These are phyloP conservation scores for Euclidia mi DNA, from an alignment of 2,888 invertebrate genomes.

Conservation along the genomic window DNA sequence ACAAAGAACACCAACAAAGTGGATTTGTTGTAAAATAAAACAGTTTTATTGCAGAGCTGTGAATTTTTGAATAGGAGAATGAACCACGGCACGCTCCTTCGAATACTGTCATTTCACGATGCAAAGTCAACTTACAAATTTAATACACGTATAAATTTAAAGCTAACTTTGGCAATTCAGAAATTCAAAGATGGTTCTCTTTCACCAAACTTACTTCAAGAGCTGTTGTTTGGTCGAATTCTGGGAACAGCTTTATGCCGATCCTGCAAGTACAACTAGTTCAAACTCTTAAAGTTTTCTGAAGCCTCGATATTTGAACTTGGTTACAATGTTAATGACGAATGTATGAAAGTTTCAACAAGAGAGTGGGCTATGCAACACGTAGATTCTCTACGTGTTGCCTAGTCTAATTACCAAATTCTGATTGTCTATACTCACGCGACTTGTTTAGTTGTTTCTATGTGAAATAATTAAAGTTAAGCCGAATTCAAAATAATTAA, in stretches of 20 bases:
- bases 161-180: not conserved
- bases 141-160: slow-evolving; percentile 6
- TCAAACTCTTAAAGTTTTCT: slow-evolving; percentile 24
- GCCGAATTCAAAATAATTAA: too few species aligned
- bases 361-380: too few species aligned
- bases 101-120: not conserved
- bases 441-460: too few species aligned
- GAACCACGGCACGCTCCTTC: not conserved
- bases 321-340: slow-evolving; percentile 17
- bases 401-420: too few species aligned
- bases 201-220: slow-evolving; percentile 7
- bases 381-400: too few species aligned
- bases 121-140: not conserved
- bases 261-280: slow-evolving; percentile 20
- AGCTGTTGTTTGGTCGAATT: slow-evolving; percentile 11
- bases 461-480: too few species aligned
- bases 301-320: slow-evolving; percentile 32
- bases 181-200: not conserved
- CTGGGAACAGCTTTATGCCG: slow-evolving; percentile 4
- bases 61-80: not conserved
- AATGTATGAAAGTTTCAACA: slow-evolving; percentile 23
- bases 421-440: too few species aligned
- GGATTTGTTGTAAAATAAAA: not conserved
- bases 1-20: not conserved
- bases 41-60: slow-evolving; percentile 6